These are phyloP conservation scores for Drosophila ambigua DNA, from an alignment of 1,140 invertebrate species.

Conservation along the genomic window DNA sequence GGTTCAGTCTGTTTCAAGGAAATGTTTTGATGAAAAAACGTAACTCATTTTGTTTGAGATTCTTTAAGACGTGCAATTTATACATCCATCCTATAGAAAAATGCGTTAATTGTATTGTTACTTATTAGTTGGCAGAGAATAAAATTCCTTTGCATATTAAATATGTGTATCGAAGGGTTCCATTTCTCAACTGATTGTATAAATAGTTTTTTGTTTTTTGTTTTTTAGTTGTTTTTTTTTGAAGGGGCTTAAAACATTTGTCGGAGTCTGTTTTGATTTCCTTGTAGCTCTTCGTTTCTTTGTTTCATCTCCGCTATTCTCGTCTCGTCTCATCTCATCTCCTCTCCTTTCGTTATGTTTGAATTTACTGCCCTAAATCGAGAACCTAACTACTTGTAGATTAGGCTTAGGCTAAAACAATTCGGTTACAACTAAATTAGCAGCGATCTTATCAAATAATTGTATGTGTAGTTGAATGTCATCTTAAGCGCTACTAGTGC, in stretches of 20 bases:
- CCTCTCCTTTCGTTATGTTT: slow-evolving; percentile 25
- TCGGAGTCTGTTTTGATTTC: slow-evolving; percentile 35
- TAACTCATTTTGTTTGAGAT: slow-evolving; percentile 70
- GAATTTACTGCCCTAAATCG: slow-evolving; percentile 53
- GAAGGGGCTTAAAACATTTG: slow-evolving; percentile 45
- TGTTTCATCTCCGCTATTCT: slow-evolving; percentile 7
- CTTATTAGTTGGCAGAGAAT: slow-evolving; percentile 42
- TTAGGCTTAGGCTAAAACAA: slow-evolving; percentile 67
- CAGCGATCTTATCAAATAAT: slow-evolving; percentile 62
- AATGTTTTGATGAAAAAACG: slow-evolving; percentile 75
- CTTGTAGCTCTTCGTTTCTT: slow-evolving; percentile 36
- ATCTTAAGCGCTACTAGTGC: slow-evolving; percentile 74
- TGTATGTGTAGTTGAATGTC: slow-evolving; percentile 69
- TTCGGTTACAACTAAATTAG: slow-evolving; percentile 70
- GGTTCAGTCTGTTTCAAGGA: slow-evolving; percentile 80
- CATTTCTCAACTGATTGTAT: slow-evolving; percentile 53
- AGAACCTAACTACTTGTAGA: slow-evolving; percentile 45
- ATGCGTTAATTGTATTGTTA: slow-evolving; percentile 25
- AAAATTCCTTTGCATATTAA: slow-evolving; percentile 59
- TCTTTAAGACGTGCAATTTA: slow-evolving; percentile 69
- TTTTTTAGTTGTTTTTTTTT: no score
- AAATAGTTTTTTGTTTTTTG: slow-evolving; percentile 35
- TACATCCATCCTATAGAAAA: slow-evolving; percentile 59
- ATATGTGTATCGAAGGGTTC: slow-evolving; percentile 53
- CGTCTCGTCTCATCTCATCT: background rate